phyloP scores from a whole-genome alignment of 2,797 vertebrate genomes.

The Anomalospiza imberbis region DNA sequence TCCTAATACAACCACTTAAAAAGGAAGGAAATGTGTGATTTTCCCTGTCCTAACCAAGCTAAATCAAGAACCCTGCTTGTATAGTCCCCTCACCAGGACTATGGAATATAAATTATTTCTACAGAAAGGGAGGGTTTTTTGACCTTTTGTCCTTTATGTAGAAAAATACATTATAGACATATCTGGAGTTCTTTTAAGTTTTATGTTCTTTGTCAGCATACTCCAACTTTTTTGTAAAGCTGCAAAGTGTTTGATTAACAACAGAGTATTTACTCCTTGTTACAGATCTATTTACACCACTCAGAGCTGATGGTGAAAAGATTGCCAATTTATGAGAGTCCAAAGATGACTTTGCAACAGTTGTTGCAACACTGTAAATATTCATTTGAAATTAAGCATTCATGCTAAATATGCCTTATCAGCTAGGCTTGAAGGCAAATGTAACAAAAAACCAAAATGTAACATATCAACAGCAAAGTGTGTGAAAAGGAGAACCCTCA shows the following conservation, averaged over 20 bases:
- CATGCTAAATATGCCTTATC: background rate
- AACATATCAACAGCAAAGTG: background rate
- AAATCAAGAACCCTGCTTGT: background rate
- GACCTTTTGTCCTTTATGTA: background rate
- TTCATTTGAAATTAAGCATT: background rate
- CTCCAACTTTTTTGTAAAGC: background rate
- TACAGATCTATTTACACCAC: background rate
- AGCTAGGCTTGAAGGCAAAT: background rate
- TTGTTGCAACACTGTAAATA: background rate
- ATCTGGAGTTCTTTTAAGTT: background rate
- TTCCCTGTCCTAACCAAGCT: background rate
- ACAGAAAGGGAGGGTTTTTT: background rate
- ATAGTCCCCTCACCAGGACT: background rate
- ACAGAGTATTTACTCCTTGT: background rate
- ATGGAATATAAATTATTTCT: background rate
- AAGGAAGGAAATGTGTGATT: background rate
- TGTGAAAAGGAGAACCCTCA: background rate
- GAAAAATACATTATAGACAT: background rate
- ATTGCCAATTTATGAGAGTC: slow-evolving; percentile 18
- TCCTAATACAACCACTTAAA: background rate
- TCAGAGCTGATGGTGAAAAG: background rate
- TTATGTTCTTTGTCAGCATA: background rate
- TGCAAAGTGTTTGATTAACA: background rate
- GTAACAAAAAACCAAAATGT: background rate
- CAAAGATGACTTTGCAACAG: slow-evolving; percentile 5